Base-by-base conservation (phyloP, 2,797 vertebrate genomes). In the Crocodylus rhombifer region DNA sequence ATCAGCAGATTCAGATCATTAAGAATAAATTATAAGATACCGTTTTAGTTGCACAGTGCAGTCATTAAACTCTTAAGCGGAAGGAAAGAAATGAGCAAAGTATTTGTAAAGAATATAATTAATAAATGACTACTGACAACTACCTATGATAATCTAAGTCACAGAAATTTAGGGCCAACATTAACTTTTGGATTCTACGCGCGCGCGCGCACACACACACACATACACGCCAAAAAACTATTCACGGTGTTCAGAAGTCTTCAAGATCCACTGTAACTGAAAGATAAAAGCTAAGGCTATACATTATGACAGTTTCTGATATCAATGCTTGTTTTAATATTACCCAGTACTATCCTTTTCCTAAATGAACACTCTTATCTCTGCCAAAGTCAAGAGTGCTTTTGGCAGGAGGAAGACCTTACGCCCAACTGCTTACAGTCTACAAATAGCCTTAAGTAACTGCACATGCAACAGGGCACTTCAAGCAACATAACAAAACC, bases 221-320 rank as follows among this genome's bases (percentile, higher is more conserved):
- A 36, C 36, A 36, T 7, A 36, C 36, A 36, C 36, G 36, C 5
- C 25, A 71, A 14, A 58, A 33, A 30, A 17, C 57, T n/a, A n/a
- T 10, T 7, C 69, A 61, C 21, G 21, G 2, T 11, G 36, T 18
- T 2, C 2, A 5, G 33, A 73, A 56, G 62, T 12, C 26, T 73
- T n/a, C n/a, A 21, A 11, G 7, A 78, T 74, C 98, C 98, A 95
- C 98, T 98, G 92, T 1, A 91, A 89, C 1, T 14, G 80, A 58
- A 87, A 64, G 56, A 21, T 55, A 77, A 90, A 94, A 93, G 77
- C 85, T 81, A 93, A 36, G 56, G n/a, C 58, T 12, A 74, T 75
- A 3, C 17, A 90, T 71, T 91, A n/a, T 28, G 57, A 86, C 67
- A 87, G 80, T 67, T 33, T 78, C n/a, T 30, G 89, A 56, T 2